These are phyloP conservation scores for Octonoba sinensis DNA, from an alignment of 2,888 invertebrate genomes.

Conservation along the genomic window DNA sequence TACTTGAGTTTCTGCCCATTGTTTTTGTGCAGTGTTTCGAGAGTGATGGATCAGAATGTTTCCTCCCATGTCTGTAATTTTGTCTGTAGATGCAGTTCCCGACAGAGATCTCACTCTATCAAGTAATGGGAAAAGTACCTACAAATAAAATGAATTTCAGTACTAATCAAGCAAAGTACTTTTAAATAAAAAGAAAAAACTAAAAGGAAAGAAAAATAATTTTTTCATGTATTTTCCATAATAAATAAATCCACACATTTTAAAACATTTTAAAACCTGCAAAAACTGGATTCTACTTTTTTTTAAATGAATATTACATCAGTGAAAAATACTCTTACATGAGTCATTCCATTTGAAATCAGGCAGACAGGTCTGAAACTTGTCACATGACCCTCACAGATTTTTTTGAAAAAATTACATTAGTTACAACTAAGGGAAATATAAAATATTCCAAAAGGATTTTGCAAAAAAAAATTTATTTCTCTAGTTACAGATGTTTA, in stretches of 20 bases:
- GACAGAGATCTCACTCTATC: slow-evolving; percentile 85
- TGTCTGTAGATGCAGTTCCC: slow-evolving; percentile 75
- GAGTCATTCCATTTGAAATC: no score
- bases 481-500: no score
- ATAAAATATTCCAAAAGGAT: no score
- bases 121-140: slow-evolving; percentile 91
- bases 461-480: no score
- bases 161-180: background rate
- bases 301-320: no score
- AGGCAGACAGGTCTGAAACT: no score
- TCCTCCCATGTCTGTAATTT: slow-evolving; percentile 86
- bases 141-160: slow-evolving; percentile 67
- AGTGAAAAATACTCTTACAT: no score
- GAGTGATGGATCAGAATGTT: slow-evolving; percentile 98
- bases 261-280: background rate
- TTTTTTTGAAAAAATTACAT: no score
- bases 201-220: slow-evolving; percentile 16
- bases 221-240: background rate
- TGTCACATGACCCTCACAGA: no score
- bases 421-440: no score
- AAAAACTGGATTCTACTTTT: background rate
- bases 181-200: no score
- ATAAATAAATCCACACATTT: background rate
- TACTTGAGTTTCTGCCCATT: slow-evolving; percentile 98
- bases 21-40: slow-evolving; percentile 97